Evolutionary conservation across 2,888 invertebrate species (phyloP).

Genomic region (Stenotaenia linearis): DNA sequence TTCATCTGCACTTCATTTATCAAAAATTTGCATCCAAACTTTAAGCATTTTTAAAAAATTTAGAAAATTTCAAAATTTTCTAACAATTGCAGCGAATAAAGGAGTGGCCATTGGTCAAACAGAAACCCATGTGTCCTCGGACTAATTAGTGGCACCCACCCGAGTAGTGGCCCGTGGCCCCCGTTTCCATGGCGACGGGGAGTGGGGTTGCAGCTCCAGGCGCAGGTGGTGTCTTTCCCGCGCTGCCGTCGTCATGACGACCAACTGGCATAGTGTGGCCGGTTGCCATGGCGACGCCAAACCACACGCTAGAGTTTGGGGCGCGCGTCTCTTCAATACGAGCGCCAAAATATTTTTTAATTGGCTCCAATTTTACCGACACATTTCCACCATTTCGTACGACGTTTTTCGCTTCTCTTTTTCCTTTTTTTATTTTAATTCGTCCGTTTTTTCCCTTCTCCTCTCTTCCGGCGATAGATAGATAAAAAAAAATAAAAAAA

Average conservation of each 20-base stretch:
- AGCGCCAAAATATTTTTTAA: conserved; percentile 19
- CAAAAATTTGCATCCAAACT: background rate
- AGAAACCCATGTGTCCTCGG: background rate
- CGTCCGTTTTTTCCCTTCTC: background rate
- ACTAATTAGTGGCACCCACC: conserved; percentile 1
- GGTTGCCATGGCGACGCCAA: background rate
- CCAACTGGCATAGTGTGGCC: background rate
- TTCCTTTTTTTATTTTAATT: background rate
- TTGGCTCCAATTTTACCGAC: background rate
- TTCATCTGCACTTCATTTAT: conserved; percentile 26
- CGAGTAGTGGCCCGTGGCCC: conserved; percentile 8
- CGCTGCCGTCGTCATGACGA: conserved; percentile 27
- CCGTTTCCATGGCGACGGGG: background rate
- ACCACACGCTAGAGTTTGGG: background rate
- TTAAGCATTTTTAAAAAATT: background rate
- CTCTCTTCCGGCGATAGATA: background rate
- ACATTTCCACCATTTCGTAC: background rate
- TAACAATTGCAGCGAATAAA: background rate
- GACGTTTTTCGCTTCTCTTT: background rate
- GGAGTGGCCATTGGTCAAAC: background rate
- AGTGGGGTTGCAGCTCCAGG: conserved; percentile 29
- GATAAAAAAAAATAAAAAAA: background rate
- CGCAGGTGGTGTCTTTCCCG: conserved; percentile 30
- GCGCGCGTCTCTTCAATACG: conserved; percentile 5
- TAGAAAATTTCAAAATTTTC: background rate